Evolutionary conservation across 2,888 invertebrate genomes (phyloP), one percentile per base, ranked within the genome.

Genomic region (Morpho achilles): DNA sequence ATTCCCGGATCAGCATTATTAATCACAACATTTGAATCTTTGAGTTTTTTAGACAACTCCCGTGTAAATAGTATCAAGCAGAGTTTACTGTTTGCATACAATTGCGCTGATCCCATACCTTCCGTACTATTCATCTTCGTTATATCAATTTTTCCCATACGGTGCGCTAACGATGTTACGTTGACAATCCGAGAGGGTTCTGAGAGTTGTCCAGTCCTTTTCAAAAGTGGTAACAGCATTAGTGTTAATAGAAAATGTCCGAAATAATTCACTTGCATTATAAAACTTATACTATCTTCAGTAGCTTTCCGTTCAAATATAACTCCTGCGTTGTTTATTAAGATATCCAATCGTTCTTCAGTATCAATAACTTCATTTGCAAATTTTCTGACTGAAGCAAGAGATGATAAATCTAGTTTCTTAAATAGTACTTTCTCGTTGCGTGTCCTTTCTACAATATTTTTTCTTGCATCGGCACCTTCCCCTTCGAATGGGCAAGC

Each of bases 181-280:
- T 95, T 92, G 0, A 96, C 91, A 0, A 97, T 93, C 43, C 96
- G 92, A 45, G 94, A 93, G 0, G 94, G 93, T 0, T 92, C 91
- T 0, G 93, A 92, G 3, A 65, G 32, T 0, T 48, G 68, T 0
- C 79, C 81, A 0, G 80, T 67, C 71, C 92, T 93, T 76, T 94
- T 95, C 64, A 96, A 71, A 40, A 96, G 82, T 75, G 96, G 96
- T 57, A 96, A 92, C 2, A 99, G 91, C 8, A 98, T 92, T 73
- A 97, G 94, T 0, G 98, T 97, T 41, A 99, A 87, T 40, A 98
- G 88, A 77, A 98, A 98, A 40, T 96, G 96, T 0, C 98, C 98
- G 78, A 95, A 96, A 72, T 97, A 96, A 79, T 98, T 98, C 3
- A 97, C 96, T 45, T 96, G 97, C 95, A 97, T 96, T 7, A 96